Percentiles rank a stretch among this genome's conserved stretches.
These are phyloP conservation scores for Torymus tubicola DNA, from an alignment of 2,888 invertebrate genomes.

Conservation along the genomic window DNA sequence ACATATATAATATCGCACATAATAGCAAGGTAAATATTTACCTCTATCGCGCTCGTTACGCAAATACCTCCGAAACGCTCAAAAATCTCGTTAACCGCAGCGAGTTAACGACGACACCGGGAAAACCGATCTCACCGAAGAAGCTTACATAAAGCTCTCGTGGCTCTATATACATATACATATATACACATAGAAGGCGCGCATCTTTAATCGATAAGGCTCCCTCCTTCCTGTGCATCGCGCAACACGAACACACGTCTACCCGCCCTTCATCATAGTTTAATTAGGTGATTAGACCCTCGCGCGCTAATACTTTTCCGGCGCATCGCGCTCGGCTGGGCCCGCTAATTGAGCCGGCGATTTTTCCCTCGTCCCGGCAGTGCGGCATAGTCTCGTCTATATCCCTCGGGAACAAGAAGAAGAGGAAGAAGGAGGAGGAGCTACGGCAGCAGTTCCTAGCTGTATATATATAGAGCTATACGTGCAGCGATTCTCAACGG, in stretches of 20 bases:
- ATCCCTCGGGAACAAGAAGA: constrained; percentile 2
- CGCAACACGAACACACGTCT: no score
- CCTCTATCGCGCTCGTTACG: background rate
- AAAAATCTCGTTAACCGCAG: background rate
- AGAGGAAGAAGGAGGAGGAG: no score
- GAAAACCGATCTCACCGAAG: constrained; percentile 15
- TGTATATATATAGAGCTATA: background rate
- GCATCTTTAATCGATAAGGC: constrained; percentile 3
- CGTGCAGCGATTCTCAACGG: constrained; percentile 33
- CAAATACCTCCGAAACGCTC: constrained; percentile 1
- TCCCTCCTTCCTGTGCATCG: no score
- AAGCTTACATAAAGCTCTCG: constrained; percentile 4
- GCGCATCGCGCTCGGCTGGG: constrained; percentile 8
- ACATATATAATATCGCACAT: no score
- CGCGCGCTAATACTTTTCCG: constrained; percentile 1
- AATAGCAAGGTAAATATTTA: no score
- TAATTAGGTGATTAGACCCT: constrained; percentile 23
- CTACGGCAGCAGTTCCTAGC: background rate
- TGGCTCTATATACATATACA: background rate
- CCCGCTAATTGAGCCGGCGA: constrained; percentile 32
- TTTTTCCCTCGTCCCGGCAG: constrained; percentile 3
- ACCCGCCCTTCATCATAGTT: constrained; percentile 1
- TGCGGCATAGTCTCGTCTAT: background rate
- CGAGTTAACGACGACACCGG: background rate
- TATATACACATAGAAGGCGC: background rate